phyloP scores from a whole-genome alignment of 2,888 invertebrate genomes.

The Gerosis bhagava region DNA sequence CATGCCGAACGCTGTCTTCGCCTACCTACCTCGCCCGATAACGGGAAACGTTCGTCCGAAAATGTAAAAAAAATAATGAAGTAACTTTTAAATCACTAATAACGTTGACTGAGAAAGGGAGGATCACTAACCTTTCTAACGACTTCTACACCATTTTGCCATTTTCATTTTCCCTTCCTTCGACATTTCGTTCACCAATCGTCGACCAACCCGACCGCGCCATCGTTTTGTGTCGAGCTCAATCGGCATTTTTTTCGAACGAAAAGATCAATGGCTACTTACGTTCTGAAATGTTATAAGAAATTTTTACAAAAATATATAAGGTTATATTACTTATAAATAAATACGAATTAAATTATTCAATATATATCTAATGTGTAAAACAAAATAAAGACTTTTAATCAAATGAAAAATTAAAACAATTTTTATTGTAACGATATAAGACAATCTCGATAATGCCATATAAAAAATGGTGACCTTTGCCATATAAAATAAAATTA shows the following conservation, averaged over 20 bases:
- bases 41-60: slow-evolving; percentile 42
- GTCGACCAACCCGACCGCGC: slow-evolving; percentile 47
- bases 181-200: slow-evolving; percentile 47
- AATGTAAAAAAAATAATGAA: slow-evolving; percentile 27
- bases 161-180: slow-evolving; percentile 56
- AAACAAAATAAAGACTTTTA: too few species aligned
- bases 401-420: too few species aligned
- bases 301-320: background rate
- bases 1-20: slow-evolving; percentile 57
- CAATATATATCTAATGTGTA: too few species aligned
- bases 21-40: slow-evolving; percentile 51
- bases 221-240: slow-evolving; percentile 44
- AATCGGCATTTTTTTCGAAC: slow-evolving; percentile 47
- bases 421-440: too few species aligned
- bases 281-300: slow-evolving; percentile 40
- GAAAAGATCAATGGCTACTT: slow-evolving; percentile 49
- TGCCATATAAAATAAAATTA: too few species aligned
- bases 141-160: slow-evolving; percentile 68
- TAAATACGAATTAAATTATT: too few species aligned
- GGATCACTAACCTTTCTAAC: slow-evolving; percentile 63
- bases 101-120: slow-evolving; percentile 26
- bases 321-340: too few species aligned
- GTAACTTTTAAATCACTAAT: too few species aligned
- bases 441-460: too few species aligned
- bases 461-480: too few species aligned